Percentiles rank a stretch among this genome's conserved stretches.
These are phyloP conservation scores for Siniperca scherzeri DNA, from an alignment of 2,797 vertebrate species.

Conservation along the genomic window DNA sequence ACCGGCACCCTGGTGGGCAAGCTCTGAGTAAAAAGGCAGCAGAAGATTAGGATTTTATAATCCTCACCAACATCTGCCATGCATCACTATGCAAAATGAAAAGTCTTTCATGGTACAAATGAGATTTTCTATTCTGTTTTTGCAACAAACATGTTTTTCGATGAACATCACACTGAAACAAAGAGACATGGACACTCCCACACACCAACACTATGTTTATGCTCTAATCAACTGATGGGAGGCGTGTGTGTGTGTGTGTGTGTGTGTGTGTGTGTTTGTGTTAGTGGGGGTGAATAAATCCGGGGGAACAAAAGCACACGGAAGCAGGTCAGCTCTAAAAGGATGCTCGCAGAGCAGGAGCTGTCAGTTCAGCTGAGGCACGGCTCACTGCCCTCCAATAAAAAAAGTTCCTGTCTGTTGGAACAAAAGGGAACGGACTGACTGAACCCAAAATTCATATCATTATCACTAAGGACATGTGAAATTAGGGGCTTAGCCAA, in stretches of 20 bases:
- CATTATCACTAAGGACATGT: slow-evolving; percentile 16
- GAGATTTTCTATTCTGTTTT: slow-evolving; percentile 23
- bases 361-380: slow-evolving; percentile 83
- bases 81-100: slow-evolving; percentile 58
- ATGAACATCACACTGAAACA: slow-evolving; percentile 2
- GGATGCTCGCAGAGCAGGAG: slow-evolving; percentile 71
- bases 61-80: slow-evolving; percentile 70
- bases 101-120: slow-evolving; percentile 36
- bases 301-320: slow-evolving; percentile 64
- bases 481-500: slow-evolving; percentile 1
- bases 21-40: slow-evolving; percentile 51
- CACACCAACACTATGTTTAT: slow-evolving; percentile 25
- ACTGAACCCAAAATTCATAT: slow-evolving; percentile 46
- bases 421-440: slow-evolving; percentile 51
- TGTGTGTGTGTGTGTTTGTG: slow-evolving; percentile 20
- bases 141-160: slow-evolving; percentile 39
- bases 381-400: slow-evolving; percentile 79
- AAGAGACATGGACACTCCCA: slow-evolving; percentile 21
- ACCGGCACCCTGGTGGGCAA: slow-evolving; percentile 42
- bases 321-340: slow-evolving; percentile 76
- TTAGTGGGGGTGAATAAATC: slow-evolving; percentile 59
- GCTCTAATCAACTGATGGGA: slow-evolving; percentile 70
- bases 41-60: slow-evolving; percentile 74
- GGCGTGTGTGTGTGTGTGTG: slow-evolving; percentile 35
- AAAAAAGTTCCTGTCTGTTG: slow-evolving; percentile 61